A percentile compares a stretch with the other conserved stretches of the same genome.
Conservation (phyloP, 37 sponge, comb jelly and placozoan genomes). For the Halichondria panicea region DNA sequence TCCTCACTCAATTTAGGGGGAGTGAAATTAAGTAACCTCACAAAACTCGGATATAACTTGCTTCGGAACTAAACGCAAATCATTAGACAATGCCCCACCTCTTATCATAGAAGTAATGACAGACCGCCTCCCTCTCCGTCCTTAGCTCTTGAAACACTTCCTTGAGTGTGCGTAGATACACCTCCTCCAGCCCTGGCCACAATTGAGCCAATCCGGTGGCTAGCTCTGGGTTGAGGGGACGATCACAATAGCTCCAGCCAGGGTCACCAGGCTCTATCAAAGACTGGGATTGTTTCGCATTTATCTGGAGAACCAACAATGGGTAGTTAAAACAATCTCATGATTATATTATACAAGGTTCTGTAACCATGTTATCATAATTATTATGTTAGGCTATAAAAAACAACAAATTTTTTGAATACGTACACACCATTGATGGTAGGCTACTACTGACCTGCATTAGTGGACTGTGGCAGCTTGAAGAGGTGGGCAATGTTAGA, state of each 20-base stretch:
- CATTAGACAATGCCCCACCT: conserved; percentile 46
- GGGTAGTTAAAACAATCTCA: neutral
- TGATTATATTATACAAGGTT: neutral
- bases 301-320: neutral
- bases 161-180: conserved; percentile 69
- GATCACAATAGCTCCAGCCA: conserved; percentile 59
- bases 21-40: neutral
- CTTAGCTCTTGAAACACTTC: conserved; percentile 63
- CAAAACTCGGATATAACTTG: neutral
- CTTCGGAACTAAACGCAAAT: no score
- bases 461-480: neutral
- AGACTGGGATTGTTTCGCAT: neutral
- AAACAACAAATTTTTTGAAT: no score
- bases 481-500: neutral
- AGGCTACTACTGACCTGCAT: neutral
- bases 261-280: conserved; percentile 31
- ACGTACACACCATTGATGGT: no score
- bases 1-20: neutral
- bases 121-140: conserved; percentile 71
- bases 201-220: conserved; percentile 58
- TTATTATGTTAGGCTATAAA: no score
- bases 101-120: conserved; percentile 74
- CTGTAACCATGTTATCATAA: no score
- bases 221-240: conserved; percentile 23
- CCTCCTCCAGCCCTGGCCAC: conserved; percentile 76